A percentile compares a stretch with the other conserved stretches of the same genome.
These are phyloP conservation scores for Sarcophaga variegata DNA, from an alignment of 2,888 invertebrate species.

Conservation along the genomic window DNA sequence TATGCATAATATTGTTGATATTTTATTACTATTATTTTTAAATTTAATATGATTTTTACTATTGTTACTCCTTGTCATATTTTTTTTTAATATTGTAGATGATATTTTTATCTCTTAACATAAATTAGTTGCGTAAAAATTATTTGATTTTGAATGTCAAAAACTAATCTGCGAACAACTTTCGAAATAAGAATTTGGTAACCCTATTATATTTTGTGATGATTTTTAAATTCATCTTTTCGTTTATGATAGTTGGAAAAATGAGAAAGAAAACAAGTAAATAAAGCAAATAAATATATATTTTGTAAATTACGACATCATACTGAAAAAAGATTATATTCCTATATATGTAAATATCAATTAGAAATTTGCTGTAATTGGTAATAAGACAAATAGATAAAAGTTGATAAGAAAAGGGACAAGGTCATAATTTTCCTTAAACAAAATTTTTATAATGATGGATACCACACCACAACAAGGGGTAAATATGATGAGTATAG, in stretches of 20 bases:
- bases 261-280: conserved; percentile 22
- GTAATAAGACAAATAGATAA: background rate
- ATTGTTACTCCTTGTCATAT: too few species aligned
- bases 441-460: conserved; percentile 41
- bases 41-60: too few species aligned
- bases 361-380: conserved; percentile 1
- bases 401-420: conserved; percentile 27
- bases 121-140: too few species aligned
- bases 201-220: background rate
- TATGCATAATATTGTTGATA: too few species aligned
- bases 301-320: conserved; percentile 33
- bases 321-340: background rate
- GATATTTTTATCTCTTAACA: too few species aligned
- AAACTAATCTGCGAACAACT: background rate
- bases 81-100: too few species aligned
- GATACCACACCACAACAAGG: conserved; percentile 58
- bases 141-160: too few species aligned
- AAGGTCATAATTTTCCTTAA: conserved; percentile 37
- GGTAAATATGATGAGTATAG: conserved; percentile 45
- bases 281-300: conserved; percentile 8
- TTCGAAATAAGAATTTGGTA: background rate
- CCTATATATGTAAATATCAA: background rate
- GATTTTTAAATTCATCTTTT: background rate
- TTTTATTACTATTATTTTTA: too few species aligned
- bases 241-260: background rate